These are phyloP conservation scores for Plemyria rubiginata DNA, from an alignment of 2,888 invertebrate species.

Conservation along the genomic window DNA sequence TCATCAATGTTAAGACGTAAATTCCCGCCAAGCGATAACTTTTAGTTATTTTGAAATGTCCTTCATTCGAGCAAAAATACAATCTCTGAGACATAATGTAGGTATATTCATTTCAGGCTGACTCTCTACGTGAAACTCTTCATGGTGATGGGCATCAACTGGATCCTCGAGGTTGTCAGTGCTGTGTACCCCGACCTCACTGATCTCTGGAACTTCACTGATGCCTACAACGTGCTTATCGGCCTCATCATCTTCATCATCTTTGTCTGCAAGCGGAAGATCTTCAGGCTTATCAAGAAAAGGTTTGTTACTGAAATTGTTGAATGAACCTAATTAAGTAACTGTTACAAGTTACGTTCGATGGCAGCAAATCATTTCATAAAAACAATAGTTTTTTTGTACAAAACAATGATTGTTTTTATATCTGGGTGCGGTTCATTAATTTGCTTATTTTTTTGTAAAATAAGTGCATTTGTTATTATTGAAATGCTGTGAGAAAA, in stretches of 20 bases:
- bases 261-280: conserved; percentile 89
- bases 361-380: neutral
- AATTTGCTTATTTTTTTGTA: neutral
- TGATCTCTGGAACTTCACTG: conserved; percentile 86
- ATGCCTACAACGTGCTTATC: conserved; percentile 88
- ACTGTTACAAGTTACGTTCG: neutral
- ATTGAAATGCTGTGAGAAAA: neutral
- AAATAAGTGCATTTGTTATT: neutral
- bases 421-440: neutral
- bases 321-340: neutral
- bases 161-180: conserved; percentile 89
- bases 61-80: neutral
- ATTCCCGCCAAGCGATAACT: neutral
- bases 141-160: conserved; percentile 90
- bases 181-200: conserved; percentile 79
- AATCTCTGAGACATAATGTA: conserved; percentile 2
- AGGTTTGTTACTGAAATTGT: conserved; percentile 67
- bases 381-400: neutral
- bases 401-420: too few relatives aligned
- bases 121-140: conserved; percentile 88
- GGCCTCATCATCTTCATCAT: conserved; percentile 89
- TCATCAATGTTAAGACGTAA: too few relatives aligned
- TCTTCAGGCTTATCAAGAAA: conserved; percentile 85
- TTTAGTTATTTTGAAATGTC: neutral
- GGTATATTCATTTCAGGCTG: conserved; percentile 80